Conservation (phyloP, 2,797 vertebrate genomes). For the Triplophysa yarkandensis region DNA sequence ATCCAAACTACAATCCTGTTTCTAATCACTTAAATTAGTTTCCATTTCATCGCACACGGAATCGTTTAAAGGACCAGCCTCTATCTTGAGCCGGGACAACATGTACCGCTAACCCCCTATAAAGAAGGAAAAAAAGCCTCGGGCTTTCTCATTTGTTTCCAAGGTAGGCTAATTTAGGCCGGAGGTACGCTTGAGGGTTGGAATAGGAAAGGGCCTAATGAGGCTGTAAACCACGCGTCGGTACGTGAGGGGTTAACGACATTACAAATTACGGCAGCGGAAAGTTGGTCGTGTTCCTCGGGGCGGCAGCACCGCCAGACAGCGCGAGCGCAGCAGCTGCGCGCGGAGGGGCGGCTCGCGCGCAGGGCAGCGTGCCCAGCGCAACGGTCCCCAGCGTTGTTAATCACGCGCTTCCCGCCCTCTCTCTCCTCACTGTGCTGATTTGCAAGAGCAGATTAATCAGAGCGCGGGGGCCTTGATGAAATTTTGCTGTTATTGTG, state of each 20-base stretch:
- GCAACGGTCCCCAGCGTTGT: conserved; percentile 82
- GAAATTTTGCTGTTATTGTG: conserved; percentile 99
- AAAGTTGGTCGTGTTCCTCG: conserved; percentile 62
- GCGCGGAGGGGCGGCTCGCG: conserved; percentile 74
- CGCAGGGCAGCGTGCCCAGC: conserved; percentile 59
- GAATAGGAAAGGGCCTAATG: conserved; percentile 50
- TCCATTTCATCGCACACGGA: conserved; percentile 25
- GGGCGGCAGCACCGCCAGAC: conserved; percentile 62
- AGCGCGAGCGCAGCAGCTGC: conserved; percentile 66
- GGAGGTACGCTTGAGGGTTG: conserved; percentile 17
- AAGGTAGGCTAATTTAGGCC: conserved; percentile 34
- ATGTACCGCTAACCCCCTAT: conserved; percentile 12
- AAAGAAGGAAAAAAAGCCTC: conserved; percentile 14
- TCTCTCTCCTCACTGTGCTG: conserved; percentile 83
- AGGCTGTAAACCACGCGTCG: conserved; percentile 55
- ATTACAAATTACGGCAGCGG: conserved; percentile 57
- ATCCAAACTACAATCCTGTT: conserved; percentile 12
- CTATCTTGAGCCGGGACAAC: conserved; percentile 27
- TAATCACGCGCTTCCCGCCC: conserved; percentile 83
- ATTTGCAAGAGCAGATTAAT: conserved; percentile 99
- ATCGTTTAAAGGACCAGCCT: conserved; percentile 27
- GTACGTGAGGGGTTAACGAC: conserved; percentile 65
- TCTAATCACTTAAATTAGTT: conserved; percentile 34
- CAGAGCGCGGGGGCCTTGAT: conserved; percentile 94
- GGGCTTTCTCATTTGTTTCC: conserved; percentile 32